phyloP scores from a whole-genome alignment of 2,113 vertebrate species.

The Rhizomys pruinosus region DNA sequence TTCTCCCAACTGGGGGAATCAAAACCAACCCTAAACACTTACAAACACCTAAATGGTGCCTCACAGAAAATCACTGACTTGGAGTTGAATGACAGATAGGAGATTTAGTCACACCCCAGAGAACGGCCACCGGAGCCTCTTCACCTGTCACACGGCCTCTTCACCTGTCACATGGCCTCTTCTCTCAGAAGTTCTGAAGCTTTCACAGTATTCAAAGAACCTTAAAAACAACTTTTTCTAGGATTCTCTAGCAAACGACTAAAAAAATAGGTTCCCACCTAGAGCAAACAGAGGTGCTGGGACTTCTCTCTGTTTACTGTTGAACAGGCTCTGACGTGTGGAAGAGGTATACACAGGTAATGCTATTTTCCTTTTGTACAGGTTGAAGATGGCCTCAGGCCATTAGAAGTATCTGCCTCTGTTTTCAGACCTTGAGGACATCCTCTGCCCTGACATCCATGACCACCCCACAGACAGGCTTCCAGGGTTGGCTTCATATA shows the following conservation, averaged over 20 bases:
- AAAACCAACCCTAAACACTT: neutral
- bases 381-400: neutral
- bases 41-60: neutral
- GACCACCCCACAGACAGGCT: neutral
- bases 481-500: rapidly evolving
- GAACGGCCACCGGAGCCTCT: neutral
- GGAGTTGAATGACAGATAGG: neutral
- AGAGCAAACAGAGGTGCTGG: neutral
- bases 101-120: neutral
- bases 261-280: neutral
- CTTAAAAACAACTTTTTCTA: neutral
- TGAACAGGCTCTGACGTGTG: neutral
- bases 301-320: neutral
- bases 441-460: neutral
- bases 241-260: neutral
- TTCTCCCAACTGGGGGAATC: neutral
- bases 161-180: neutral
- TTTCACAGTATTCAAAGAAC: neutral
- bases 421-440: neutral
- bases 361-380: neutral
- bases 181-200: neutral
- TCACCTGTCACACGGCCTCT: no score
- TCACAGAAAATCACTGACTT: neutral
- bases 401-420: rapidly evolving
- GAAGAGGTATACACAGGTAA: neutral